These are phyloP conservation scores for Ceryle rudis DNA, from an alignment of 2,797 vertebrate species.

Conservation along the genomic window DNA sequence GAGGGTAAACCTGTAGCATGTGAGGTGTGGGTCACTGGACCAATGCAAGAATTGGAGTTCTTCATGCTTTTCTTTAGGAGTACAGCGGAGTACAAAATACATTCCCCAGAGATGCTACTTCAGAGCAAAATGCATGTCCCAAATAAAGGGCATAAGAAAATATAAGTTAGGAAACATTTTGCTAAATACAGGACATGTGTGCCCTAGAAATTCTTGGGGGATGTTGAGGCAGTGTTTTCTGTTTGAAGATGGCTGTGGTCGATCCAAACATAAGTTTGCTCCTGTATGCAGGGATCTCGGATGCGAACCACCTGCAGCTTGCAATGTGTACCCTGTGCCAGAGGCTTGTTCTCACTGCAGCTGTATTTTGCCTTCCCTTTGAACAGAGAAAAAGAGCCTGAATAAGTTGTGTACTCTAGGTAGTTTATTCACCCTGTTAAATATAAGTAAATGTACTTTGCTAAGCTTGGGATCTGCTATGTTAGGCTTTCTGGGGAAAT, in stretches of 20 bases:
- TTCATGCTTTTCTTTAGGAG: not conserved
- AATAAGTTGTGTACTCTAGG: not conserved
- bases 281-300: not conserved
- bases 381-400: not conserved
- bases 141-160: not conserved
- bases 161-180: not conserved
- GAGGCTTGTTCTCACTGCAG: not conserved
- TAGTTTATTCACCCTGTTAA: not conserved
- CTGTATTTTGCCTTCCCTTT: not conserved
- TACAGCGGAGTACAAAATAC: not conserved
- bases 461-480: not conserved
- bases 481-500: not conserved
- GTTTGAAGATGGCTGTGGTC: not conserved
- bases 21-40: not conserved
- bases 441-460: not conserved
- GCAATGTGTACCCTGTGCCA: not conserved
- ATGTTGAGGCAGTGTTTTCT: not conserved
- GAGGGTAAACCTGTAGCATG: not conserved
- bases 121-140: not conserved
- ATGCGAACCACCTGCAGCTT: not conserved
- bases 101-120: not conserved
- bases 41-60: not conserved
- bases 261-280: not conserved
- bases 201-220: not conserved
- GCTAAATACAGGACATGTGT: not conserved